Evolutionary conservation across 1,140 invertebrate species (phyloP).

Genomic region (Bathynomus jamesi): DNA sequence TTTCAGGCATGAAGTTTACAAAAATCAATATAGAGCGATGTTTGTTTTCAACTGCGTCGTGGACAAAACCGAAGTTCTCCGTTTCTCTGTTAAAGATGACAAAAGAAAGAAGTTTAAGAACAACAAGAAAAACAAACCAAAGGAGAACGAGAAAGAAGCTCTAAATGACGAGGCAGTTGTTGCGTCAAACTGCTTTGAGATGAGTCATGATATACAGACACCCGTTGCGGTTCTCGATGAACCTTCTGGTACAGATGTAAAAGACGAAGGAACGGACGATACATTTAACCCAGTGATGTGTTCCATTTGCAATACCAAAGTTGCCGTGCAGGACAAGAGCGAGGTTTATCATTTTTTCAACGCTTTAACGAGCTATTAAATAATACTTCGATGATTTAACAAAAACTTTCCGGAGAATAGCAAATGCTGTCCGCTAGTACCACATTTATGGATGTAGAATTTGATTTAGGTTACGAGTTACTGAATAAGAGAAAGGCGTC

Average conservation of each 20-base stretch:
- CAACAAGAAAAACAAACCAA: slow-evolving; percentile 34
- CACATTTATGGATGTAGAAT: no score
- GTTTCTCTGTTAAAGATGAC: slow-evolving; percentile 40
- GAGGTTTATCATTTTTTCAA: slow-evolving; percentile 62
- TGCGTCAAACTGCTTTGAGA: background rate
- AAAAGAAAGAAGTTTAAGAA: slow-evolving; percentile 38
- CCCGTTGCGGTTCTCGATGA: no score
- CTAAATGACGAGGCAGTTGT: background rate
- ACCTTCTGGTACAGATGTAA: no score
- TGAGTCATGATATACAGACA: background rate
- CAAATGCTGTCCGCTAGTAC: no score
- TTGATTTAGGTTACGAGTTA: no score
- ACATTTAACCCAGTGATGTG: slow-evolving; percentile 53
- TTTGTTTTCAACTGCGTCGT: slow-evolving; percentile 56
- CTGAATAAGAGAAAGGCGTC: no score
- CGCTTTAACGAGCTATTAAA: slow-evolving; percentile 51
- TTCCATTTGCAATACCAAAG: slow-evolving; percentile 52
- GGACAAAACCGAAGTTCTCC: slow-evolving; percentile 45
- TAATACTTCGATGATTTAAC: no score
- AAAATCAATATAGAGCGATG: slow-evolving; percentile 57
- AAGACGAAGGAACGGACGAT: slow-evolving; percentile 39
- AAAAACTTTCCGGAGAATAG: no score
- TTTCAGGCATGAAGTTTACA: slow-evolving; percentile 51
- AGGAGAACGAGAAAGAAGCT: slow-evolving; percentile 9
- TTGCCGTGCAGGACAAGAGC: slow-evolving; percentile 54